Conservation (phyloP, 2,888 invertebrate genomes). For the Aleiodes leptofemur region DNA sequence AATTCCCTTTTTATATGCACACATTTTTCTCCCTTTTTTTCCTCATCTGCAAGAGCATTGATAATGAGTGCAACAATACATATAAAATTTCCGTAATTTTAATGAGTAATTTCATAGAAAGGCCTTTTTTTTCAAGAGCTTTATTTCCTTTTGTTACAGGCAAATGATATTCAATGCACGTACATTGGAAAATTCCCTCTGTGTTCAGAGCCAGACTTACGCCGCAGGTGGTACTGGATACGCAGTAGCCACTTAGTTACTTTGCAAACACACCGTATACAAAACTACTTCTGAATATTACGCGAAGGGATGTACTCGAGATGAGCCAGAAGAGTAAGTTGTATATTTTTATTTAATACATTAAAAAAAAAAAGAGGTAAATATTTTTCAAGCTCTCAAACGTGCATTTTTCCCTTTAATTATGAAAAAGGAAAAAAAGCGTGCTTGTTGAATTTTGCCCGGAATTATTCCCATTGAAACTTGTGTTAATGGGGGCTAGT, state of each 20-base stretch:
- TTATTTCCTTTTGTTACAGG: constrained; percentile 8
- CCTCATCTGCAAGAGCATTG: not conserved
- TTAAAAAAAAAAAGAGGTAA: too few species aligned
- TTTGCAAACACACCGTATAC: constrained; percentile 18
- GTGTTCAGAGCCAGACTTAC: constrained; percentile 9
- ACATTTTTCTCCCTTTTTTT: not conserved
- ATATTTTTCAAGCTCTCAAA: too few species aligned
- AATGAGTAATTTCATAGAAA: constrained; percentile 10
- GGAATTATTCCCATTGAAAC: too few species aligned
- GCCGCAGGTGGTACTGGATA: constrained; percentile 22
- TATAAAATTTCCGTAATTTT: not conserved
- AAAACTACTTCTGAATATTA: constrained; percentile 23
- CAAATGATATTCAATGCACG: constrained; percentile 9
- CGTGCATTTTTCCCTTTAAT: too few species aligned
- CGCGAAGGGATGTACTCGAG: constrained; percentile 9
- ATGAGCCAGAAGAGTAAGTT: constrained; percentile 19
- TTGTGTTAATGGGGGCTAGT: too few species aligned
- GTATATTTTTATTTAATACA: not conserved
- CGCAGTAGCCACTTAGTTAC: constrained; percentile 23
- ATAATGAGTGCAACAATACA: too few species aligned
- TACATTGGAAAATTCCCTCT: constrained; percentile 1
- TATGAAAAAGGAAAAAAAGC: too few species aligned
- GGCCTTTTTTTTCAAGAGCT: not conserved
- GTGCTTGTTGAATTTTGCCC: too few species aligned
- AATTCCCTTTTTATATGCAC: too few species aligned